Evolutionary conservation across 30 jellyfish, hydroid and myxozoan genomes (phyloP).

Genomic region (Calvadosia cruxmelitensis): DNA sequence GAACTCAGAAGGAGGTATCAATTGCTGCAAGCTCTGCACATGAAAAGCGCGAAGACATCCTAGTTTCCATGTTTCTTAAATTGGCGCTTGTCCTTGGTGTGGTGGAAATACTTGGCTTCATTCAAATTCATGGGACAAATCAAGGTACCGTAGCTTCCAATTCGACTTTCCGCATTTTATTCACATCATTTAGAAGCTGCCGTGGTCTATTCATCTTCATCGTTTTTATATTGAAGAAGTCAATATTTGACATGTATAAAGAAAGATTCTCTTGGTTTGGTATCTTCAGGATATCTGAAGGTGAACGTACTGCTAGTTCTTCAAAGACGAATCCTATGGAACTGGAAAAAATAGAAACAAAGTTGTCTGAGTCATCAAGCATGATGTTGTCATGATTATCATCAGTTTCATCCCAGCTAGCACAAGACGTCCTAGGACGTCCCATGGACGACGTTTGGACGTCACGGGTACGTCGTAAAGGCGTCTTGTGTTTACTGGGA

Average conservation of each 20-base stretch:
- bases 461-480: no score
- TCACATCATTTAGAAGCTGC: background rate
- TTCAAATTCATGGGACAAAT: background rate
- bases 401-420: no score
- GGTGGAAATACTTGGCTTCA: background rate
- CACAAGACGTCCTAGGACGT: no score
- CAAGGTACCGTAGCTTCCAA: background rate
- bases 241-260: background rate
- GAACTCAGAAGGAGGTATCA: background rate
- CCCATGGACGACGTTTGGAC: no score
- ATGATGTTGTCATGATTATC: no score
- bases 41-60: background rate
- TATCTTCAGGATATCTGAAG: no score
- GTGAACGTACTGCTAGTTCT: no score
- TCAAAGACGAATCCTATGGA: no score
- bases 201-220: background rate
- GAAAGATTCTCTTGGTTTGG: no score
- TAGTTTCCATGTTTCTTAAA: background rate
- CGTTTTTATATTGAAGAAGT: background rate
- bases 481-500: no score
- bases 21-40: background rate
- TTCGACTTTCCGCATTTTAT: background rate
- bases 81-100: background rate
- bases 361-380: no score
- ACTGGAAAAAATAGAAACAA: no score